phyloP scores from a whole-genome alignment of 1,140 invertebrate genomes.

The Hermetia illucens region DNA sequence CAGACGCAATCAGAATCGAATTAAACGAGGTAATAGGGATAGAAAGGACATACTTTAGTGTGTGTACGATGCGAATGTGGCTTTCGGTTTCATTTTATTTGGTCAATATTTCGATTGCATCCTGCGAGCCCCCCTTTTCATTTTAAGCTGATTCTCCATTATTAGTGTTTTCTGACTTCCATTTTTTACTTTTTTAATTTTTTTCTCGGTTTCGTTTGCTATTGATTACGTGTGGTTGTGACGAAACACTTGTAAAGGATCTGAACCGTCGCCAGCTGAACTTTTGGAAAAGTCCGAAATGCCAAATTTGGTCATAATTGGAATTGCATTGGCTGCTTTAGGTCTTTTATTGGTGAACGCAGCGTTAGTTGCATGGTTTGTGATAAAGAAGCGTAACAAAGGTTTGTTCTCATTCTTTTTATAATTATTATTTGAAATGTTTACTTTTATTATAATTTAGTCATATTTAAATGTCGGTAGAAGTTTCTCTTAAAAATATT shows the following conservation, averaged over 20 bases:
- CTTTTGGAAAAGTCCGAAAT: slow-evolving; percentile 49
- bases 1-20: slow-evolving; percentile 53
- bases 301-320: slow-evolving; percentile 65
- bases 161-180: slow-evolving; percentile 11
- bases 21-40: slow-evolving; percentile 42
- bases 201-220: slow-evolving; percentile 1
- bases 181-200: slow-evolving; percentile 23
- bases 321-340: slow-evolving; percentile 62
- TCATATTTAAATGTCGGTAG: not conserved
- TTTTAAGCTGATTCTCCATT: slow-evolving; percentile 8
- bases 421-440: slow-evolving; percentile 9
- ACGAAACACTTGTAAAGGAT: slow-evolving; percentile 30
- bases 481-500: not conserved
- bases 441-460: not conserved
- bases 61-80: slow-evolving; percentile 9
- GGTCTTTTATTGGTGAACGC: slow-evolving; percentile 69
- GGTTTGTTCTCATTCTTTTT: slow-evolving; percentile 33
- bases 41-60: not conserved
- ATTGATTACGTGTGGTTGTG: not conserved
- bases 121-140: not conserved
- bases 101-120: slow-evolving; percentile 10
- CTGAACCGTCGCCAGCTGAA: slow-evolving; percentile 48
- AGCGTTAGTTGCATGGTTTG: slow-evolving; percentile 67
- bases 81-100: slow-evolving; percentile 1
- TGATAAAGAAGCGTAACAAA: slow-evolving; percentile 54